These are phyloP conservation scores for Dyspetes luteomarginatus DNA, from an alignment of 2,888 invertebrate genomes.

Conservation along the genomic window DNA sequence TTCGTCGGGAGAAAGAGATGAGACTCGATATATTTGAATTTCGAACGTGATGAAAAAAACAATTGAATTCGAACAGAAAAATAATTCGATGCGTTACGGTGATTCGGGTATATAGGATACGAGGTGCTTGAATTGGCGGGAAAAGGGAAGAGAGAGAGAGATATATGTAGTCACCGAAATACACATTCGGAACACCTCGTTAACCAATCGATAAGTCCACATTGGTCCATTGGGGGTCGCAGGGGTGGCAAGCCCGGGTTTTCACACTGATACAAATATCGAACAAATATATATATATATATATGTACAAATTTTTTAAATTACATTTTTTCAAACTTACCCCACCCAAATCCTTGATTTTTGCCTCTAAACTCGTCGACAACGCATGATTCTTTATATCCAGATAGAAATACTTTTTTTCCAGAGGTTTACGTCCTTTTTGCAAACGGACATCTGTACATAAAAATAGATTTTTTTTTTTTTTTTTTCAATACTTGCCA, in stretches of 20 bases:
- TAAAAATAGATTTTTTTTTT: constrained; percentile 10
- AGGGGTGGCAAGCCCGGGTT: constrained; percentile 7
- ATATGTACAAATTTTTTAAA: too few species aligned
- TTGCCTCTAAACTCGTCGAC: constrained; percentile 87
- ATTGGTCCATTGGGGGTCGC: constrained; percentile 55
- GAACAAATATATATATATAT: not conserved
- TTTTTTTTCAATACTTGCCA: too few species aligned
- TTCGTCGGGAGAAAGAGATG: too few species aligned
- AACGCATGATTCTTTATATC: constrained; percentile 89
- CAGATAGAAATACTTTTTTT: constrained; percentile 90
- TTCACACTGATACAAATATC: not conserved
- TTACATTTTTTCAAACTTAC: constrained; percentile 84
- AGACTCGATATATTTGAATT: not conserved
- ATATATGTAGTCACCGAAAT: constrained; percentile 46
- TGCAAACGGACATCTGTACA: constrained; percentile 78
- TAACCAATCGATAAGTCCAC: constrained; percentile 65
- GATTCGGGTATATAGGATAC: constrained; percentile 17
- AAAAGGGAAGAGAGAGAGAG: constrained; percentile 62
- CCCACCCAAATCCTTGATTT: constrained; percentile 89
- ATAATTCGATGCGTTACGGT: not conserved
- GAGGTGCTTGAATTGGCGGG: constrained; percentile 60
- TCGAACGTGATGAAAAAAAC: not conserved
- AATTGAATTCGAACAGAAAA: not conserved
- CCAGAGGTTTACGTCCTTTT: constrained; percentile 86
- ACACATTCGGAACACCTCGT: constrained; percentile 53